A percentile compares a stretch with the other conserved stretches of the same genome.
Evolutionary conservation across 1,140 invertebrate genomes (phyloP).

Genomic region (Vanessa atalanta): DNA sequence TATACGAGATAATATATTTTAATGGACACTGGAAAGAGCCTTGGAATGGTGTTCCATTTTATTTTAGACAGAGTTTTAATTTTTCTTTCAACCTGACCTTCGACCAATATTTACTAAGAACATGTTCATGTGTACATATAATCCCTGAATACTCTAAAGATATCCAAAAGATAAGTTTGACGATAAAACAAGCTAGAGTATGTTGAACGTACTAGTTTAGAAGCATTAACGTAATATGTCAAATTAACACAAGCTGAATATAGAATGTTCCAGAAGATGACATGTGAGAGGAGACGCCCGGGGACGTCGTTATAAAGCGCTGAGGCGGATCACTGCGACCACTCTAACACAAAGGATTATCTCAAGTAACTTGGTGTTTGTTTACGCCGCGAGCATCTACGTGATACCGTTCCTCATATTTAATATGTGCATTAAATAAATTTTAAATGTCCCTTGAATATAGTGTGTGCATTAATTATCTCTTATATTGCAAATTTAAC

Average conservation of each 20-base stretch:
- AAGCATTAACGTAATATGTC: background rate
- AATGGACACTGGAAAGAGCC: slow-evolving; percentile 22
- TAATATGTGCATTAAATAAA: slow-evolving; percentile 6
- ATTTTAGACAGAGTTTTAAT: background rate
- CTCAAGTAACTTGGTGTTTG: slow-evolving; percentile 23
- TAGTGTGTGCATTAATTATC: too few relatives aligned
- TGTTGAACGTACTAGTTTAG: too few relatives aligned
- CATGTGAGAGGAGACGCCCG: background rate
- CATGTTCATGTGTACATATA: too few relatives aligned
- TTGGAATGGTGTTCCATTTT: slow-evolving; percentile 14
- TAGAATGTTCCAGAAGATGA: slow-evolving; percentile 1
- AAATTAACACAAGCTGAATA: background rate
- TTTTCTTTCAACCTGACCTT: background rate
- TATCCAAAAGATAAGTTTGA: background rate
- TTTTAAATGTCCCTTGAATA: background rate
- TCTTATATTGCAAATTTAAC: too few relatives aligned
- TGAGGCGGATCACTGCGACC: slow-evolving; percentile 15
- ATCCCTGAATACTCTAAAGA: too few relatives aligned
- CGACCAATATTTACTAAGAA: too few relatives aligned
- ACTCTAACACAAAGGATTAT: slow-evolving; percentile 26
- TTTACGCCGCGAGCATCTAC: slow-evolving; percentile 1
- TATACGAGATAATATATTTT: slow-evolving; percentile 30
- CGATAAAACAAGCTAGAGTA: background rate
- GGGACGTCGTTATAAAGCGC: slow-evolving; percentile 17
- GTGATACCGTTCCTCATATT: background rate